These are phyloP conservation scores for Platyscapa corneri DNA, from an alignment of 1,140 invertebrate genomes.

Conservation along the genomic window DNA sequence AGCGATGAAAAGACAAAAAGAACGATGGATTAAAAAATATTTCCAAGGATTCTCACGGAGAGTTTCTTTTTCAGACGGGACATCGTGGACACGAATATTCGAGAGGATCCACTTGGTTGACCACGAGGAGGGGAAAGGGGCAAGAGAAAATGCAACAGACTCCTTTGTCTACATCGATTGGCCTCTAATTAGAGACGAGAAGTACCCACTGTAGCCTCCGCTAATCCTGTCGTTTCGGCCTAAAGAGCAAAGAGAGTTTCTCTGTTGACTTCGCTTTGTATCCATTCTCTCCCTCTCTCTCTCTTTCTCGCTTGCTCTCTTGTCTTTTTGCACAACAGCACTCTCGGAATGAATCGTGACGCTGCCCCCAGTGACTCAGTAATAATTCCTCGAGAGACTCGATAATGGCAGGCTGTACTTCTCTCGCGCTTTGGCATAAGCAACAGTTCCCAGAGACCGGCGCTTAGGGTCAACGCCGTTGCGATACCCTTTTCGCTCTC, in stretches of 20 bases:
- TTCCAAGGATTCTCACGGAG: background rate
- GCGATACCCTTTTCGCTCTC: background rate
- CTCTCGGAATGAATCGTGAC: conserved; percentile 28
- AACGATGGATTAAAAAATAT: background rate
- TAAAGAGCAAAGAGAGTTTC: background rate
- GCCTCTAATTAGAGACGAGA: conserved; percentile 12
- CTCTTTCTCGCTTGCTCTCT: background rate
- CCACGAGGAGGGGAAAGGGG: background rate
- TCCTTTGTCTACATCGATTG: conserved; percentile 24
- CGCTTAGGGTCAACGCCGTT: conserved; percentile 53
- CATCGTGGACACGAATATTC: background rate
- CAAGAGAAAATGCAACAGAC: background rate
- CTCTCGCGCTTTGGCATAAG: conserved; percentile 30
- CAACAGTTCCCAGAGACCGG: conserved; percentile 30
- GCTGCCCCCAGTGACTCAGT: conserved; percentile 36
- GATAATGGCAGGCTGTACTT: conserved; percentile 57
- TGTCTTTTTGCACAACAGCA: background rate
- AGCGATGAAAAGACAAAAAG: background rate
- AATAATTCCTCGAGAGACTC: conserved; percentile 50
- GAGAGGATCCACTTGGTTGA: background rate
- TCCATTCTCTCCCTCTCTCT: background rate
- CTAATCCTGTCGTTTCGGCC: background rate
- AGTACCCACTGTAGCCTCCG: background rate
- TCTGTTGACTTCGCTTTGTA: background rate
- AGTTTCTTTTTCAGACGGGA: background rate